phyloP scores from a whole-genome alignment of 2,888 invertebrate species.

The Oligia strigilis region DNA sequence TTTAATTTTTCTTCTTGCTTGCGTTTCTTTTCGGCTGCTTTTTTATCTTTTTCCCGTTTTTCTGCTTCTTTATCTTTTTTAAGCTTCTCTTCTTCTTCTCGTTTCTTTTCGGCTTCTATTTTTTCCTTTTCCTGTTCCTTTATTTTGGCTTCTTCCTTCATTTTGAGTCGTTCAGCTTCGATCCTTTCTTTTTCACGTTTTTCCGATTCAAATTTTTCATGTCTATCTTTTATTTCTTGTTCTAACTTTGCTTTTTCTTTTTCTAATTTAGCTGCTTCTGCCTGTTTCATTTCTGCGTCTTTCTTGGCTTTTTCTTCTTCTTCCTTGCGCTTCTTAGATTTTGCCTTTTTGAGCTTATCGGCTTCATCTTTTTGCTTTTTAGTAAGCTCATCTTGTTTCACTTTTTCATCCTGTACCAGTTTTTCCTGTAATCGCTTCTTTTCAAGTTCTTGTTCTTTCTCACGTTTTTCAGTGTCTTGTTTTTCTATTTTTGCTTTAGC shows the following conservation, averaged over 20 bases:
- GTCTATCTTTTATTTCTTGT: constrained; percentile 11
- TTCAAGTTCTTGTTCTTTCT: constrained; percentile 42
- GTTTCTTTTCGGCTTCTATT: constrained; percentile 18
- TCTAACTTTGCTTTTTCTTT: constrained; percentile 32
- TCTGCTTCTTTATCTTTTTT: constrained; percentile 20
- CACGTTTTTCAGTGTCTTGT: constrained; percentile 44
- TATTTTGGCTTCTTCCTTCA: constrained; percentile 16
- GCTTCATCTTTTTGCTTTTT: constrained; percentile 45
- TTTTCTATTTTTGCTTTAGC: constrained; percentile 27
- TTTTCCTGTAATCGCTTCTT: constrained; percentile 46
- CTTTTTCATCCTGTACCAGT: constrained; percentile 51
- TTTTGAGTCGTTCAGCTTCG: constrained; percentile 12
- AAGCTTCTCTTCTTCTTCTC: constrained; percentile 7
- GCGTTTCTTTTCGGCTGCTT: constrained; percentile 28
- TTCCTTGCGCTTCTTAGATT: constrained; percentile 41
- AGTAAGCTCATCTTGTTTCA: constrained; percentile 8
- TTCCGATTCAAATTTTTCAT: constrained; percentile 15
- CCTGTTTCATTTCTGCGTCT: constrained; percentile 19
- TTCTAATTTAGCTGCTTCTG: constrained; percentile 12
- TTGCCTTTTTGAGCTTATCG: constrained; percentile 29
- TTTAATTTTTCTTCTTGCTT: constrained; percentile 40
- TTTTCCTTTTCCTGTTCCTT: constrained; percentile 18
- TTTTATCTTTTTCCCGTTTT: constrained; percentile 19
- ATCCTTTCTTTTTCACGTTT: constrained; percentile 30
- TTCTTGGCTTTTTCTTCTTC: constrained; percentile 31